Conservation (phyloP, 2,113 vertebrate genomes). For the Bombycilla garrulus region DNA sequence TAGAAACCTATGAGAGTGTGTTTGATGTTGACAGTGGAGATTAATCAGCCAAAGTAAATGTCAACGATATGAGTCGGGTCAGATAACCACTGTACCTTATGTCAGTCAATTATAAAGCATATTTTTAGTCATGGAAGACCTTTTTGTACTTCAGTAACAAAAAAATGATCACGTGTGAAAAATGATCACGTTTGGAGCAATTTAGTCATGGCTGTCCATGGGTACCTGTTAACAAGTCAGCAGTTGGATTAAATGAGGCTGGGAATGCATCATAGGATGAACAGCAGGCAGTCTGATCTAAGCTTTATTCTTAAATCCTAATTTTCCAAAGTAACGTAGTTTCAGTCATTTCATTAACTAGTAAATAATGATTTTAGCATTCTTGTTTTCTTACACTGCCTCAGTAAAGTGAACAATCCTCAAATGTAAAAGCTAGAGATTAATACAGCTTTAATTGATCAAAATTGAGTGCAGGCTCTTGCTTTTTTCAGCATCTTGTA, state of each 20-base stretch:
- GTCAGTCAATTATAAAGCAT: not conserved
- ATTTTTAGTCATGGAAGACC: not conserved
- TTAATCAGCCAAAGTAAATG: slow-evolving; percentile 16
- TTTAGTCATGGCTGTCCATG: not conserved
- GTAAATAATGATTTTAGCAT: slow-evolving; percentile 41
- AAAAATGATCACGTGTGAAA: not conserved
- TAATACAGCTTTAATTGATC: slow-evolving; percentile 58
- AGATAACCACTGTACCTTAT: slow-evolving; percentile 4
- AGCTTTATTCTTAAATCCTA: not conserved
- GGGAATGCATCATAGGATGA: not conserved
- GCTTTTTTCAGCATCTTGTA: slow-evolving; percentile 55
- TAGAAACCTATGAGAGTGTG: not conserved
- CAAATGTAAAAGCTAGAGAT: slow-evolving; percentile 39
- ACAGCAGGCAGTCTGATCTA: not conserved
- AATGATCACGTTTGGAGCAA: not conserved
- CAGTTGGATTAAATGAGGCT: not conserved
- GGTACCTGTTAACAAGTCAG: not conserved
- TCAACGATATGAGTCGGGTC: not conserved
- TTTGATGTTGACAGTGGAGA: not conserved
- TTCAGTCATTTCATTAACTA: slow-evolving; percentile 10
- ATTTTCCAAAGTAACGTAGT: not conserved
- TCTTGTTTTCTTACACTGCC: slow-evolving; percentile 23
- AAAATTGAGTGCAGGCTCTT: slow-evolving; percentile 51
- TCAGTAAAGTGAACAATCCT: slow-evolving; percentile 37
- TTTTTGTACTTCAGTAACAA: not conserved